Percentiles rank a stretch among this genome's conserved stretches.
phyloP scores from a whole-genome alignment of 2,888 invertebrate genomes.

The Piscicola geometra region DNA sequence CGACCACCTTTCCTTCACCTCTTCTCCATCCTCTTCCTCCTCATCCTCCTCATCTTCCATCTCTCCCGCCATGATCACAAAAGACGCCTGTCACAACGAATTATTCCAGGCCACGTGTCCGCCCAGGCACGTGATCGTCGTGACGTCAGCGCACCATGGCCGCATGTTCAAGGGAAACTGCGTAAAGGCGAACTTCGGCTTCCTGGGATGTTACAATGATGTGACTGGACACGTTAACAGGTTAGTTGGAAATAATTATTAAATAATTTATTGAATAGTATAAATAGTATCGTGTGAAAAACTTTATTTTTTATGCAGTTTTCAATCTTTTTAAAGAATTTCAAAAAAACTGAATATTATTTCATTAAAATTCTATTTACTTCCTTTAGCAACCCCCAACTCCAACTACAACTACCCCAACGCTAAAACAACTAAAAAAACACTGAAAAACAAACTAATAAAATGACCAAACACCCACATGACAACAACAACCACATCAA shows the following conservation, averaged over 20 bases:
- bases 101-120: constrained; percentile 38
- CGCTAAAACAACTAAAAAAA: not conserved
- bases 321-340: too few species aligned
- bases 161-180: constrained; percentile 38
- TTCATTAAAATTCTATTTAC: too few species aligned
- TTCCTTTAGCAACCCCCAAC: too few species aligned
- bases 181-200: constrained; percentile 39
- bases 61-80: constrained; percentile 22
- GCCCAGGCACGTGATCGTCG: constrained; percentile 36
- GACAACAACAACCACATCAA: not conserved
- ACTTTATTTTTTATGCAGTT: too few species aligned
- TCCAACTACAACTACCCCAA: not conserved
- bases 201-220: constrained; percentile 39
- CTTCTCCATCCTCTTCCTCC: too few species aligned
- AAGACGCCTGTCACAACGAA: constrained; percentile 40
- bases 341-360: too few species aligned
- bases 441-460: not conserved
- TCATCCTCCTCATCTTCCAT: too few species aligned
- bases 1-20: too few species aligned
- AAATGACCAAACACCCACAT: not conserved
- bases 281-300: too few species aligned
- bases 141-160: constrained; percentile 38
- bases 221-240: constrained; percentile 33
- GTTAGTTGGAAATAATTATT: too few species aligned
- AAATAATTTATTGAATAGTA: too few species aligned